Percentiles rank a stretch among this genome's conserved stretches.
phyloP scores from a whole-genome alignment of 2,797 vertebrate genomes.

The Amniataba percoides region DNA sequence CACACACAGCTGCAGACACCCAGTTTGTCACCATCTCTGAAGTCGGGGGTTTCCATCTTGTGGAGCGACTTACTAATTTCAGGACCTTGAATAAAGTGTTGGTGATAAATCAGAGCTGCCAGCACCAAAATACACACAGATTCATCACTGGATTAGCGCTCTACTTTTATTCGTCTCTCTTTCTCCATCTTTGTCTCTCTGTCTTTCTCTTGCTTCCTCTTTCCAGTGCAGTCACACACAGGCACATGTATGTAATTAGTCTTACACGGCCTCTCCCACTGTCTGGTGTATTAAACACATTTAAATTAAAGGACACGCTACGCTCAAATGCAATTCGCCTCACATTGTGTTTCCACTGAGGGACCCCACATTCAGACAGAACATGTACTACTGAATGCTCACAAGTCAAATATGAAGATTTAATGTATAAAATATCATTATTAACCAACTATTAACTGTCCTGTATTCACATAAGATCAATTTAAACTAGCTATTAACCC shows the following conservation, averaged over 20 bases:
- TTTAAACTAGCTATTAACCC: not conserved
- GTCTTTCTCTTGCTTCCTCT: constrained; percentile 12
- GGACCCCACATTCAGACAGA: constrained; percentile 13
- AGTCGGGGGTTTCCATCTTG: constrained; percentile 74
- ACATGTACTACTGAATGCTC: not conserved
- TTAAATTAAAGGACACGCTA: constrained; percentile 45
- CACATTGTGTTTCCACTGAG: constrained; percentile 10
- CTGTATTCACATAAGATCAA: not conserved
- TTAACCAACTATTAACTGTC: not conserved
- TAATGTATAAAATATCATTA: not conserved
- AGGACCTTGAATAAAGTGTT: constrained; percentile 84
- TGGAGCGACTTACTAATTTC: constrained; percentile 83
- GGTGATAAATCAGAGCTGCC: constrained; percentile 86
- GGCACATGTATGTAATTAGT: constrained; percentile 36
- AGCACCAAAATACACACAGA: constrained; percentile 84
- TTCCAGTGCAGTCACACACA: constrained; percentile 7
- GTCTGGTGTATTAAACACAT: constrained; percentile 46
- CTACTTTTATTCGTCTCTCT: constrained; percentile 79
- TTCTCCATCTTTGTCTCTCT: constrained; percentile 33
- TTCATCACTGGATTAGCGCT: constrained; percentile 83
- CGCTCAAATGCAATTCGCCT: constrained; percentile 21
- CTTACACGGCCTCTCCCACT: constrained; percentile 7
- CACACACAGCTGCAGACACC: constrained; percentile 40
- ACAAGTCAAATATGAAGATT: not conserved
- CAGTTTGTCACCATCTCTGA: constrained; percentile 65